Base-by-base conservation (phyloP, 2,888 invertebrate species). In the Drosophila phalerata region DNA sequence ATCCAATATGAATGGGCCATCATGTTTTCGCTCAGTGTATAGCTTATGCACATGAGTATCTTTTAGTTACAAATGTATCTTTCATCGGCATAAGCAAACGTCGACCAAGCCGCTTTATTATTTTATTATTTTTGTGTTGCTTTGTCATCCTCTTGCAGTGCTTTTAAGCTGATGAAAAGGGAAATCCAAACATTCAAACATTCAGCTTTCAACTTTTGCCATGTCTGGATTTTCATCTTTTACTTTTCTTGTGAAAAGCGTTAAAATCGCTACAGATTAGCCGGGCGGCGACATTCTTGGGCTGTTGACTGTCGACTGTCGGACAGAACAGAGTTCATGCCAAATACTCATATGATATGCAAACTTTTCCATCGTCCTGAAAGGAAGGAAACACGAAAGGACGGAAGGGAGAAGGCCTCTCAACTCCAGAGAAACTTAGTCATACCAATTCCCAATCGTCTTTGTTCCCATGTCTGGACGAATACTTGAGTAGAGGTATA, bases 111-210 rank as follows among this genome's bases (percentile, higher is more conserved):
- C 69, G 87, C 73, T 69, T 74, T 74, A 81, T 77, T 77, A 43
- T 64, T 42, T 63, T 65, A 71, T 67, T 60, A 65, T 73, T 58
- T 52, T 56, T 56, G 9, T 63, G 57, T 13, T 66, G 56, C 63
- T 66, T 66, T 75, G 68, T 58, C 67, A 66, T 66, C 25, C 61
- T 48, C 4, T 40, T 17, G 67, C 60, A 57, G 43, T 61, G 81
- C 76, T 77, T 77, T 85, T 85, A 76, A 78, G 77, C 82, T 88
- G 85, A 82, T 89, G 82, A 77, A 89, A 77, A 69, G 77, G 72
- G 69, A 82, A 79, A 74, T 67, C 70, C 74, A 60, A 69, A 72
- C 71, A 73, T 67, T 71, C 74, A 60, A 69, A 72, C 71, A 73
- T 70, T 64, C 67, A 79, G 62, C 70, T 55, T 55, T 42, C 63